A percentile compares a stretch with the other conserved stretches of the same genome.
These are phyloP conservation scores for Macrosteles quadrilineatus DNA, from an alignment of 1,140 invertebrate genomes.

Conservation along the genomic window DNA sequence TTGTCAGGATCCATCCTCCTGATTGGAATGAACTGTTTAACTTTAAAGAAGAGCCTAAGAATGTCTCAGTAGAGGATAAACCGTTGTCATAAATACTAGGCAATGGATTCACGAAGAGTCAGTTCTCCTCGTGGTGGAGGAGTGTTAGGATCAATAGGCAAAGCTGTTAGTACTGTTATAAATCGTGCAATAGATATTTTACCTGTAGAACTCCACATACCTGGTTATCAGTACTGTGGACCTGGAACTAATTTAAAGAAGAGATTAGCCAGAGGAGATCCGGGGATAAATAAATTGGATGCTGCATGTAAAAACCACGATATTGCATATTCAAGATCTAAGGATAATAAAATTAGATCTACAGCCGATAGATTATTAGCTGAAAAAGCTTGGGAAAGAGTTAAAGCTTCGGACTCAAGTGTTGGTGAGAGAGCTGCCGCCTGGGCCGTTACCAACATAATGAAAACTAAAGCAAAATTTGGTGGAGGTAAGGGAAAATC, in stretches of 20 bases:
- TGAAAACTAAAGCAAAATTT: constrained; percentile 47
- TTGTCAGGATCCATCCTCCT: background rate
- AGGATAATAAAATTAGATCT: constrained; percentile 47
- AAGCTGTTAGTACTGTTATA: background rate
- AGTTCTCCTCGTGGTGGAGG: background rate
- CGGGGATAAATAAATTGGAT: constrained; percentile 52
- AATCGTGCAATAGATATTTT: constrained; percentile 48
- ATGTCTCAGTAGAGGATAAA: no score
- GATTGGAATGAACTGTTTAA: background rate
- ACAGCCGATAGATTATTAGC: constrained; percentile 49
- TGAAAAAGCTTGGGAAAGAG: constrained; percentile 48
- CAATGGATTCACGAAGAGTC: background rate
- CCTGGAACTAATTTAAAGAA: constrained; percentile 52
- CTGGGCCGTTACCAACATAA: constrained; percentile 44
- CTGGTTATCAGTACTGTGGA: constrained; percentile 53
- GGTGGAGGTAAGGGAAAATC: constrained; percentile 31
- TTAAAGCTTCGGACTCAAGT: constrained; percentile 48
- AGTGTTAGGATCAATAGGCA: background rate
- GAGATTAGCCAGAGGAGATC: constrained; percentile 49
- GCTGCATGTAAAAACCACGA: constrained; percentile 52
- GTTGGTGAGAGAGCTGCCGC: constrained; percentile 47
- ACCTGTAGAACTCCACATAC: constrained; percentile 52
- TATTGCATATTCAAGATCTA: constrained; percentile 50
- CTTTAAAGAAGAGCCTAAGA: background rate
- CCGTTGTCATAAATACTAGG: background rate